Evolutionary conservation across 1,140 invertebrate species (phyloP).

Genomic region (Galleria mellonella): DNA sequence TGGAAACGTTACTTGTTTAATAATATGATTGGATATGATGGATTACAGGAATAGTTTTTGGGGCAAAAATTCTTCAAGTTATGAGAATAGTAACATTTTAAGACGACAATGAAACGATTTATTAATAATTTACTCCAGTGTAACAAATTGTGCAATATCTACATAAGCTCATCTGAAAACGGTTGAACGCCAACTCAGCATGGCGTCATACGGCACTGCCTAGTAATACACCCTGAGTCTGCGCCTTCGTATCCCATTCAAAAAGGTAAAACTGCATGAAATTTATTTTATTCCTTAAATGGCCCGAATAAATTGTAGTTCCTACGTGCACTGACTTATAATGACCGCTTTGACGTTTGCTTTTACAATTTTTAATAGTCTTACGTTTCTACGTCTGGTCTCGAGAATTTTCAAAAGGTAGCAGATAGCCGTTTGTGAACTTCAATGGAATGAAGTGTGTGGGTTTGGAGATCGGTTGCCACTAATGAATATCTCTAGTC

Average conservation of each 20-base stretch:
- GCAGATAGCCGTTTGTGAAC: background rate
- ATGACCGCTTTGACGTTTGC: conserved; percentile 22
- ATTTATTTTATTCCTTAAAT: conserved; percentile 52
- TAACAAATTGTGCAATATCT: no score
- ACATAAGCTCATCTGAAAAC: conserved; percentile 14
- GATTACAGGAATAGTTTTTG: no score
- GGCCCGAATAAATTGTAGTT: conserved; percentile 48
- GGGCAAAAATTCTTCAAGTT: no score
- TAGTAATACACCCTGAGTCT: conserved; percentile 32
- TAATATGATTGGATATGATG: no score
- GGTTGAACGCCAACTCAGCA: conserved; percentile 35
- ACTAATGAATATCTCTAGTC: conserved; percentile 61
- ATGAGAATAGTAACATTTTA: no score
- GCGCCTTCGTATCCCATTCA: conserved; percentile 34
- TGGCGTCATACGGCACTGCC: conserved; percentile 31
- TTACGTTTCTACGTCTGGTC: background rate
- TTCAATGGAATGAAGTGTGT: background rate
- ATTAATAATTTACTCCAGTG: no score
- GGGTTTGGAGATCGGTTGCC: conserved; percentile 32
- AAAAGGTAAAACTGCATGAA: conserved; percentile 42
- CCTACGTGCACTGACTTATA: conserved; percentile 37
- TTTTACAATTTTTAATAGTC: conserved; percentile 19
- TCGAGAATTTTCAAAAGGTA: no score
- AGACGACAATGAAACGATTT: no score
- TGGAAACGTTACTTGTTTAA: no score